A percentile compares a stretch with the other conserved stretches of the same genome.
Evolutionary conservation across 2,113 vertebrate species (phyloP).

Genomic region (Cyprinus carpio): DNA sequence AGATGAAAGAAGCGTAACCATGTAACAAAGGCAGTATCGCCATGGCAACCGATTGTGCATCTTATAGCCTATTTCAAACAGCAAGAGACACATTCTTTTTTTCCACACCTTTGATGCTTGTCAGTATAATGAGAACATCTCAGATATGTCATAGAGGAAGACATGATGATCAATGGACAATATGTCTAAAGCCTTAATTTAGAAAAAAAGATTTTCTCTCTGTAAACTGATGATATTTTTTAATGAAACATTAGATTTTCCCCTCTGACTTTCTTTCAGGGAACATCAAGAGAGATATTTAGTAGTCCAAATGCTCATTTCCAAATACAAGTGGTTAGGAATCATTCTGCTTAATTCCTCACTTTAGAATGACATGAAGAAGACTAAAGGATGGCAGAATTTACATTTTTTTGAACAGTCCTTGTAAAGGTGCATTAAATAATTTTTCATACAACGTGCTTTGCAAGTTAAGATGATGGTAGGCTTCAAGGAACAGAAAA

Average conservation of each 20-base stretch:
- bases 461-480: not conserved
- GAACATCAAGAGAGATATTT: not conserved
- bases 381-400: not conserved
- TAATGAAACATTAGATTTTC: not conserved
- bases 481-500: not conserved
- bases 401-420: not conserved
- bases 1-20: not conserved
- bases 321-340: not conserved
- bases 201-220: not conserved
- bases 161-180: not conserved
- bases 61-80: slow-evolving; percentile 11
- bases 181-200: not conserved
- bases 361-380: not conserved
- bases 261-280: not conserved
- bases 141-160: not conserved
- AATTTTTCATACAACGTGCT: not conserved
- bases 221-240: not conserved
- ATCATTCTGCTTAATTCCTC: not conserved
- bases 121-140: not conserved
- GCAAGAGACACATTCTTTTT: slow-evolving; percentile 18
- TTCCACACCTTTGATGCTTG: slow-evolving; percentile 14
- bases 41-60: slow-evolving; percentile 43
- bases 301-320: not conserved
- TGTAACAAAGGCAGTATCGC: slow-evolving; percentile 23
- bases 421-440: not conserved